These are phyloP conservation scores for Cepaea hortensis DNA, from an alignment of 2,888 invertebrate genomes.

Conservation along the genomic window DNA sequence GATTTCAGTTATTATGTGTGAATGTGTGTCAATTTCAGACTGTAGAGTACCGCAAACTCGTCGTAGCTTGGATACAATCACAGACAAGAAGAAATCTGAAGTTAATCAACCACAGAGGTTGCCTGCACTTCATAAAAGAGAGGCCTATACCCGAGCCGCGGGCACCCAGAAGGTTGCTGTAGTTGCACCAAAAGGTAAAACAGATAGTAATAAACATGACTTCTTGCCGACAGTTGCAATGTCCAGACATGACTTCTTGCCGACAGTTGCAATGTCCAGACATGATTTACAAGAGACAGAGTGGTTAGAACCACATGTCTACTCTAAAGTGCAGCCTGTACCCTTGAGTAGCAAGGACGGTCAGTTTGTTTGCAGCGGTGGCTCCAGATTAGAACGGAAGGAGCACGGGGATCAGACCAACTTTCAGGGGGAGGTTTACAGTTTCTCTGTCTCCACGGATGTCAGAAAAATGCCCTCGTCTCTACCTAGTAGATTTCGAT, in stretches of 20 bases:
- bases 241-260: background rate
- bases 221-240: background rate
- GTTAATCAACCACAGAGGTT: background rate
- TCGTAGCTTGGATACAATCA: background rate
- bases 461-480: background rate
- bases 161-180: constrained; percentile 22
- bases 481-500: constrained; percentile 8
- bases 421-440: background rate
- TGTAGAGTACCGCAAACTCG: background rate
- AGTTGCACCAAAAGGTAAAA: constrained; percentile 30
- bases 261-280: background rate
- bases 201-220: background rate
- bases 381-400: background rate
- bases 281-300: background rate
- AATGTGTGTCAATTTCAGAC: constrained; percentile 17
- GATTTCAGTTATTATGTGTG: too few species aligned
- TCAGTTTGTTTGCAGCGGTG: background rate
- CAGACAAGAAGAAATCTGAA: background rate
- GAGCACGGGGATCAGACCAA: background rate
- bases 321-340: background rate
- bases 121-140: background rate
- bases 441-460: background rate
- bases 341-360: background rate
- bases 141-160: background rate
- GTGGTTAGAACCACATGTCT: background rate